Evolutionary conservation across 2,113 vertebrate genomes (phyloP).

Genomic region (Aviceda subcristata): DNA sequence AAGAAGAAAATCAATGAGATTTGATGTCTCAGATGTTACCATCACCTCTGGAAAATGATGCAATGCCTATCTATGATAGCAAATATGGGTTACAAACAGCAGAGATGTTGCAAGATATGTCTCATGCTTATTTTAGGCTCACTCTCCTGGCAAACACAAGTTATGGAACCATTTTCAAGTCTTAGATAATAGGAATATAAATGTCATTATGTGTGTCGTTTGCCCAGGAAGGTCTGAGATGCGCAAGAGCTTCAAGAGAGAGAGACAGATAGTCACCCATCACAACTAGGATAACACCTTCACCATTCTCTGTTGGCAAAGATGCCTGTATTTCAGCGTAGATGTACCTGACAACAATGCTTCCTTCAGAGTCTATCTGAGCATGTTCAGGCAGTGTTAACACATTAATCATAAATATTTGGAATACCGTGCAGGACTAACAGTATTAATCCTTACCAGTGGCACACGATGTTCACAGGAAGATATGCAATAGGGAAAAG

Average conservation of each 20-base stretch:
- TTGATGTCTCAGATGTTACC: not conserved
- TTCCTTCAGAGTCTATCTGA: not conserved
- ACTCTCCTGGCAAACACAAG: not conserved
- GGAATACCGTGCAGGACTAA: not conserved
- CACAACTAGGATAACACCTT: not conserved
- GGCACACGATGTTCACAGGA: not conserved
- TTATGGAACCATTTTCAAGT: not conserved
- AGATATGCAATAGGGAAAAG: not conserved
- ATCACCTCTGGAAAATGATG: not conserved
- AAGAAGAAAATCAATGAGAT: not conserved
- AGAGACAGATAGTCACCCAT: not conserved
- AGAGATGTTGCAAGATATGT: not conserved
- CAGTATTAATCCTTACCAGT: not conserved
- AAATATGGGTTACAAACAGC: not conserved
- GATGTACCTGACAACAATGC: not conserved
- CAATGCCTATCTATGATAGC: not conserved
- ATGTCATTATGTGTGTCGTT: not conserved
- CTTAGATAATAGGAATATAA: not conserved
- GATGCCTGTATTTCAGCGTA: not conserved
- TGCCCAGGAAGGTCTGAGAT: not conserved
- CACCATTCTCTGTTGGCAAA: not conserved
- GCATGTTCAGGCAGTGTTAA: not conserved
- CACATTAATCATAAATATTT: not conserved
- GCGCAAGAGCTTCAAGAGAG: not conserved
- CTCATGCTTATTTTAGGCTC: not conserved